Base-by-base conservation (phyloP, 2,113 vertebrate genomes). In the Trochalopteron elliotii region DNA sequence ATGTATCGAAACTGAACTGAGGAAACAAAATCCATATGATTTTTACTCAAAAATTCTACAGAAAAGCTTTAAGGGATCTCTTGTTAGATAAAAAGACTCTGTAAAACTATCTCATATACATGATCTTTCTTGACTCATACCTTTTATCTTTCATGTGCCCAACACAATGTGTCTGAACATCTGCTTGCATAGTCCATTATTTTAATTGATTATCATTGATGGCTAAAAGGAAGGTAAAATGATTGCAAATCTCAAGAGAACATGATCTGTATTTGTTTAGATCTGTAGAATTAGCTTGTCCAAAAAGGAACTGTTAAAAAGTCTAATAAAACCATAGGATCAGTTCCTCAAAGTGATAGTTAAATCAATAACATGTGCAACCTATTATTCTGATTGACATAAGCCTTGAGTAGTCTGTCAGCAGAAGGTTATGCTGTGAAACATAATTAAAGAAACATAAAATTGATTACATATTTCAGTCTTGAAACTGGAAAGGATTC, bases 391-490 rank as follows among this genome's bases (percentile, higher is more conserved):
- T 92, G 81, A 76, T 74, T 97, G 92, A 78, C 94, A 95, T 65
- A 68, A 92, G 55, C 95, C 90, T 94, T 96, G 85, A 96, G 50
- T 49, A 92, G 64, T 55, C 71, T 94, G 90, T 85, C 93, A 96
- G 86, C 56, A 83, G 86, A 97, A 95, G 93, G 95, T 89, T 96
- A 91, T 83, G 84, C 78, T 77, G 52, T 72, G 78, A 95, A 96
- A 89, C 86, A 69, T 93, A 96, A 97, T 96, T 96, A 96, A 97
- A 94, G 82, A 72, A 85, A 91, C 59, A 82, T 56, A 92, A 96
- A 95, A 96, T 94, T 91, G 92, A 96, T 96, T 95, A 81, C 60
- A 7, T 86, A 83, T 85, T 55, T 85, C 35, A 2, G 2, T 79
- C 90, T 92, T 91, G 78, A 89, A 95, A 61, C 28, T 81, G 44